These are phyloP conservation scores for Ophiothrix spiculata DNA, from an alignment of 35 echinoderm and acorn worm genomes.

Conservation along the genomic window DNA sequence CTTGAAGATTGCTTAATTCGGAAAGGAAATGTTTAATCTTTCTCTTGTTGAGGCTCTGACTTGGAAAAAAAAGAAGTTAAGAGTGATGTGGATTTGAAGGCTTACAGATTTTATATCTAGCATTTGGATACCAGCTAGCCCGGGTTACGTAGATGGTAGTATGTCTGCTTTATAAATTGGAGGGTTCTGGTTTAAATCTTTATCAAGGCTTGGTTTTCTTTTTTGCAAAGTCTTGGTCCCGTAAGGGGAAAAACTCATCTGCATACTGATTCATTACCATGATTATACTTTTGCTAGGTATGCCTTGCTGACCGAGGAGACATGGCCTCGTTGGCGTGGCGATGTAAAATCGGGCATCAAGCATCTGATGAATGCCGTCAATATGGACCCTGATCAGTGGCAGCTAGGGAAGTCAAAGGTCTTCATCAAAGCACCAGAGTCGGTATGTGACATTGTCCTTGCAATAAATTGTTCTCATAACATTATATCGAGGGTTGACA, in stretches of 20 bases:
- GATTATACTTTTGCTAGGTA: slow-evolving; percentile 50
- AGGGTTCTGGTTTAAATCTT: too few relatives aligned
- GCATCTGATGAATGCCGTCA: slow-evolving; percentile 79
- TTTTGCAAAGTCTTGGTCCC: not conserved
- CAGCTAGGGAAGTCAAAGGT: slow-evolving; percentile 91
- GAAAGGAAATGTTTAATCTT: too few relatives aligned
- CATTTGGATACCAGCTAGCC: too few relatives aligned
- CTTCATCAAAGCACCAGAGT: slow-evolving; percentile 95
- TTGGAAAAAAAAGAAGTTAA: too few relatives aligned
- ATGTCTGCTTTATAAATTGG: not conserved
- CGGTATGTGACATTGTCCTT: slow-evolving; percentile 51
- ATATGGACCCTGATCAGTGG: slow-evolving; percentile 91
- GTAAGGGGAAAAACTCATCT: not conserved
- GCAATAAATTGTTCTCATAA: not conserved
- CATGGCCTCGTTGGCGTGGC: slow-evolving; percentile 78
- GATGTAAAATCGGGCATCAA: slow-evolving; percentile 71
- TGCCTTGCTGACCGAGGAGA: slow-evolving; percentile 85
- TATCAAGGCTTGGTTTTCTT: not conserved
- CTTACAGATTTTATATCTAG: not conserved
- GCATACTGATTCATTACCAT: too few relatives aligned
- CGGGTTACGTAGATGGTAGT: too few relatives aligned
- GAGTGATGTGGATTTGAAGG: too few relatives aligned
- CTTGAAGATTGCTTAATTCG: too few relatives aligned
- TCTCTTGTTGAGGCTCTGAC: too few relatives aligned
- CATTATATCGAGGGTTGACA: not conserved